These are phyloP conservation scores for Grallaria varia DNA, from an alignment of 2,113 vertebrate genomes.

Conservation along the genomic window DNA sequence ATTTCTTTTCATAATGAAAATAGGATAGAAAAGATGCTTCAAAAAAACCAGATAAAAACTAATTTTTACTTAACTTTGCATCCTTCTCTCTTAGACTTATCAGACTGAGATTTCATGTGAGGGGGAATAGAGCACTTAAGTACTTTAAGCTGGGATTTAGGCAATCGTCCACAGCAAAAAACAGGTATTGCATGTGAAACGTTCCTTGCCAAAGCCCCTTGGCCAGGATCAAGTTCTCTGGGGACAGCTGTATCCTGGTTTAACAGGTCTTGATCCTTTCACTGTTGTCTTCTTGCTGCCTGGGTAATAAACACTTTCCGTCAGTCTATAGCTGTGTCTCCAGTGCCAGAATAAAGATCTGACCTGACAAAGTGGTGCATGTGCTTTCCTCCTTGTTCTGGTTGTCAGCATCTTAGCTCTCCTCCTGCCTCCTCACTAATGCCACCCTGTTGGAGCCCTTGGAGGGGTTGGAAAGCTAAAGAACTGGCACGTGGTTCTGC, in stretches of 20 bases:
- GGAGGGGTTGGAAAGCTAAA: neutral
- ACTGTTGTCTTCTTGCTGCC: slow-evolving; percentile 38
- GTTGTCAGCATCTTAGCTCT: neutral
- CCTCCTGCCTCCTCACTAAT: neutral
- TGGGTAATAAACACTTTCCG: slow-evolving; percentile 37
- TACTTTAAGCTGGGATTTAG: slow-evolving; percentile 68
- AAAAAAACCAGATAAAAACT: neutral
- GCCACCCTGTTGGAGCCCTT: neutral
- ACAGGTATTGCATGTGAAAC: slow-evolving; percentile 42
- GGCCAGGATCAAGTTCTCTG: slow-evolving; percentile 41
- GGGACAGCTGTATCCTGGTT: slow-evolving; percentile 53
- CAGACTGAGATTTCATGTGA: neutral
- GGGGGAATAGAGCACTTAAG: slow-evolving; percentile 3
- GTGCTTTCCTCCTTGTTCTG: neutral
- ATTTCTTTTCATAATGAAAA: neutral
- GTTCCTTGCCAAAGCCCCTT: slow-evolving; percentile 45
- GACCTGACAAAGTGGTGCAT: neutral
- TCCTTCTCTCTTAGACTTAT: neutral
- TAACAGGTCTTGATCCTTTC: slow-evolving; percentile 44
- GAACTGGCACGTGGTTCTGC: neutral
- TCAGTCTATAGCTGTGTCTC: slow-evolving; percentile 29
- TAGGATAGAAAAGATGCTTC: neutral
- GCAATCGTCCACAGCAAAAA: slow-evolving; percentile 43
- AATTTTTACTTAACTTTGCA: neutral
- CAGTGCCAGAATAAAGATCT: slow-evolving; percentile 13